phyloP scores from a whole-genome alignment of 1,140 invertebrate species.

The Calycopis cecrops region DNA sequence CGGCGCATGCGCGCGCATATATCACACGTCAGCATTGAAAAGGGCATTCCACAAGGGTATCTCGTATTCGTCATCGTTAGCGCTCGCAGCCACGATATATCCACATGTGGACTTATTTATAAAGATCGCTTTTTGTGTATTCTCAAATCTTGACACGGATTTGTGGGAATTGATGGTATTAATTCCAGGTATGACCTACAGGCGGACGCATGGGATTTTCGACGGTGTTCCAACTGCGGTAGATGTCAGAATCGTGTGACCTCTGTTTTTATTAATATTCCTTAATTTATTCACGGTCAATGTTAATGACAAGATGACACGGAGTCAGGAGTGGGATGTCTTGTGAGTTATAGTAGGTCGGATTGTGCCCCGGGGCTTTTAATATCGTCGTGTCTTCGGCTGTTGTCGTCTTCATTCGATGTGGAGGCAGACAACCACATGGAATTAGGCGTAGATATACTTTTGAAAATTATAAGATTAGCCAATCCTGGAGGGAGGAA shows the following conservation, averaged over 20 bases:
- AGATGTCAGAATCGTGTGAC: neutral
- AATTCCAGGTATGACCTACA: neutral
- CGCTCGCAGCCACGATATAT: constrained; percentile 35
- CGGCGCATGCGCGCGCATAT: constrained; percentile 54
- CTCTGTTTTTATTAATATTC: neutral
- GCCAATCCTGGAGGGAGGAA: too few relatives aligned
- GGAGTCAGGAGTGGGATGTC: neutral
- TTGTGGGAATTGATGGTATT: constrained; percentile 2
- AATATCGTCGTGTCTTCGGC: neutral
- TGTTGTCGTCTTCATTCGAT: neutral
- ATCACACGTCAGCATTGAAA: constrained; percentile 61
- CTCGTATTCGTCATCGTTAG: constrained; percentile 71
- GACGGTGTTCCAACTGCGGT: neutral
- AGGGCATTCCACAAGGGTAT: constrained; percentile 61
- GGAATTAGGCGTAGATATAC: too few relatives aligned
- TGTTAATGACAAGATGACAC: neutral
- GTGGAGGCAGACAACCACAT: neutral
- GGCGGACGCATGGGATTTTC: neutral
- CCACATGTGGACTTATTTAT: constrained; percentile 46
- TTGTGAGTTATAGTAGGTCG: neutral
- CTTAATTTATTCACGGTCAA: neutral
- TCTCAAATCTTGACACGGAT: constrained; percentile 19
- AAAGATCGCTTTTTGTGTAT: constrained; percentile 28
- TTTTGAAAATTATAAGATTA: too few relatives aligned
- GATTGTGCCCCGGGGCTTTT: constrained; percentile 3